Percentiles rank a stretch among this genome's conserved stretches.
phyloP scores from a whole-genome alignment of 2,888 invertebrate species.

The Thumatha senex region DNA sequence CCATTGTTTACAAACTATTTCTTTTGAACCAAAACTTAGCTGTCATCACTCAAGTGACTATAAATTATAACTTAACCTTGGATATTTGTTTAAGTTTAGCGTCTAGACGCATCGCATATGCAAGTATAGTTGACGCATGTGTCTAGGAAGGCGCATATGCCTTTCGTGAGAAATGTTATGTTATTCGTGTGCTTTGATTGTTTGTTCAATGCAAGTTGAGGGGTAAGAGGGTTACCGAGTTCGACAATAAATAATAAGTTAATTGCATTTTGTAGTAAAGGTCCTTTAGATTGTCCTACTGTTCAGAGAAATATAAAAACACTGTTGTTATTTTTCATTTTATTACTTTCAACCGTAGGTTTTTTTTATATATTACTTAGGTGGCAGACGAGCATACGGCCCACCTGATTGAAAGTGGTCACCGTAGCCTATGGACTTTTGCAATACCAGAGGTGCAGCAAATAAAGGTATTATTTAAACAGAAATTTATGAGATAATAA shows the following conservation, averaged over 20 bases:
- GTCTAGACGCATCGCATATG: slow-evolving; percentile 52
- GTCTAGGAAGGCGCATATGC: slow-evolving; percentile 13
- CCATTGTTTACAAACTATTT: slow-evolving; percentile 70
- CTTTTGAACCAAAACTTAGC: slow-evolving; percentile 55
- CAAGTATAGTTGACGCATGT: slow-evolving; percentile 18
- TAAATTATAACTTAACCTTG: slow-evolving; percentile 81
- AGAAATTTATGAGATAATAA: no score
- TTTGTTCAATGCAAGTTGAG: slow-evolving; percentile 18
- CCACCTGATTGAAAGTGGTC: no score
- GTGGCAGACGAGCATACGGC: no score
- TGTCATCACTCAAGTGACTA: slow-evolving; percentile 73
- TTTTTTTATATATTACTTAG: no score
- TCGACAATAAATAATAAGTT: background rate
- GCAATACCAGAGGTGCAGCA: no score
- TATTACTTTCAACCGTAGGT: no score
- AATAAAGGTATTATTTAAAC: no score
- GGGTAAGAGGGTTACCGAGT: slow-evolving; percentile 4
- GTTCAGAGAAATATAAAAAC: background rate
- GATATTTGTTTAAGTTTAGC: slow-evolving; percentile 69
- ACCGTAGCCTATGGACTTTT: no score
- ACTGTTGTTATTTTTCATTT: no score
- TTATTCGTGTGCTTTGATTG: slow-evolving; percentile 26
- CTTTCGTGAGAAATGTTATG: slow-evolving; percentile 70
- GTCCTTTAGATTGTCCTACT: background rate
- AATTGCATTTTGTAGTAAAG: background rate